Conservation (phyloP, 2,888 invertebrate genomes). For the Polyommatus icarus region DNA sequence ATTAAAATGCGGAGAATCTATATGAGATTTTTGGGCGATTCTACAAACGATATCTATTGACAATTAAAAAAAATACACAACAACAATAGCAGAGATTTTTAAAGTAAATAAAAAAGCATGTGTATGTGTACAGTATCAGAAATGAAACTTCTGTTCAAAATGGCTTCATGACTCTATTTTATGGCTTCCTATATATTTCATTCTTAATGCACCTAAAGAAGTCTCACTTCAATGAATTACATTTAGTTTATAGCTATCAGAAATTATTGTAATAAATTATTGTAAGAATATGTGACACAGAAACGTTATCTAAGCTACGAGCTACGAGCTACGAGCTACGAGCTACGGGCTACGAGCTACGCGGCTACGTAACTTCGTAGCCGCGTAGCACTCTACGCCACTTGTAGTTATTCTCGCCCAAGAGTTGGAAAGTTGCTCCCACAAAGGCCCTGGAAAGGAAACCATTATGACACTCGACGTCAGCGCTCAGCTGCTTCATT, state of each 20-base stretch:
- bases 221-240: too few species aligned
- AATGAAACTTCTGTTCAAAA: too few species aligned
- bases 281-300: not conserved
- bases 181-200: too few species aligned
- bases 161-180: too few species aligned
- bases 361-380: slow-evolving; percentile 32
- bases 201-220: too few species aligned
- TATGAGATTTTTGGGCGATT: not conserved
- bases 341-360: not conserved
- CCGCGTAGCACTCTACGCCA: slow-evolving; percentile 52
- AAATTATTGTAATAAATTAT: not conserved
- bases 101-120: too few species aligned
- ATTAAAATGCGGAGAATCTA: slow-evolving; percentile 4
- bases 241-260: too few species aligned
- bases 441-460: slow-evolving; percentile 75
- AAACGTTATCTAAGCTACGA: slow-evolving; percentile 4
- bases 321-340: not conserved
- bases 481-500: slow-evolving; percentile 69
- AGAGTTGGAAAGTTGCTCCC: slow-evolving; percentile 70
- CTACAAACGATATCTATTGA: too few species aligned
- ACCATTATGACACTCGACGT: slow-evolving; percentile 73
- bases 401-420: slow-evolving; percentile 58
- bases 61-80: too few species aligned
- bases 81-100: too few species aligned
- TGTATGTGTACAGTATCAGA: too few species aligned